These are phyloP conservation scores for Danio kyathit DNA, from an alignment of 2,797 vertebrate species.

Conservation along the genomic window DNA sequence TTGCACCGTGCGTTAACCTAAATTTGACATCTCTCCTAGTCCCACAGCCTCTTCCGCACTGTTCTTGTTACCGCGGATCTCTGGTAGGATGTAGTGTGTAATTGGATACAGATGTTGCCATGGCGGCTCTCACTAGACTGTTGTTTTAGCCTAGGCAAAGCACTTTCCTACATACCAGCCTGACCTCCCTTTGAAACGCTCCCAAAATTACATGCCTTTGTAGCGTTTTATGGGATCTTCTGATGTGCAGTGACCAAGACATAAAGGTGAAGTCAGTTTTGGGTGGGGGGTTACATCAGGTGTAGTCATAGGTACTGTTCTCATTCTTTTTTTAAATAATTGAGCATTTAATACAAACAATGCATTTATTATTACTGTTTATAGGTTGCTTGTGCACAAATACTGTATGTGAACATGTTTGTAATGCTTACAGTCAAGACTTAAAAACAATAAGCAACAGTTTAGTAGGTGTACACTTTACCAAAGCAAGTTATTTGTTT, in stretches of 20 bases:
- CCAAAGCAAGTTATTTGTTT: constrained; percentile 13
- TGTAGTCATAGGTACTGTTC: constrained; percentile 31
- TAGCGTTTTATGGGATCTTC: constrained; percentile 77
- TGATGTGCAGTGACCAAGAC: constrained; percentile 62
- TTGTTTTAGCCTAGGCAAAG: constrained; percentile 88
- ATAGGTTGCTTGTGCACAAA: constrained; percentile 7
- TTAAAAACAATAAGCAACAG: not conserved
- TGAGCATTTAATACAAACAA: constrained; percentile 54
- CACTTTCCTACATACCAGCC: constrained; percentile 85
- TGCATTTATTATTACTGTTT: constrained; percentile 52
- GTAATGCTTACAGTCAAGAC: not conserved
- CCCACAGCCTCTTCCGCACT: constrained; percentile 76
- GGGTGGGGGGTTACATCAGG: constrained; percentile 25
- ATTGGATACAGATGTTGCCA: constrained; percentile 88
- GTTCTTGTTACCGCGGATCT: constrained; percentile 81
- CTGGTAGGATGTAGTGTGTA: constrained; percentile 84
- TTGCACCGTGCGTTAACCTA: constrained; percentile 71
- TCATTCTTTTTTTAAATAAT: constrained; percentile 48
- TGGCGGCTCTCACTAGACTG: constrained; percentile 82
- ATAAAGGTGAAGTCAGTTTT: constrained; percentile 54
- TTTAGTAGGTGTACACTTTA: no score
- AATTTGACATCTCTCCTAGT: constrained; percentile 82
- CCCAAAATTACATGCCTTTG: constrained; percentile 87
- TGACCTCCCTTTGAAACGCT: constrained; percentile 88
- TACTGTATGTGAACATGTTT: constrained; percentile 42